These are phyloP conservation scores for Bovichtus variegatus DNA, from an alignment of 2,797 vertebrate genomes.

Conservation along the genomic window DNA sequence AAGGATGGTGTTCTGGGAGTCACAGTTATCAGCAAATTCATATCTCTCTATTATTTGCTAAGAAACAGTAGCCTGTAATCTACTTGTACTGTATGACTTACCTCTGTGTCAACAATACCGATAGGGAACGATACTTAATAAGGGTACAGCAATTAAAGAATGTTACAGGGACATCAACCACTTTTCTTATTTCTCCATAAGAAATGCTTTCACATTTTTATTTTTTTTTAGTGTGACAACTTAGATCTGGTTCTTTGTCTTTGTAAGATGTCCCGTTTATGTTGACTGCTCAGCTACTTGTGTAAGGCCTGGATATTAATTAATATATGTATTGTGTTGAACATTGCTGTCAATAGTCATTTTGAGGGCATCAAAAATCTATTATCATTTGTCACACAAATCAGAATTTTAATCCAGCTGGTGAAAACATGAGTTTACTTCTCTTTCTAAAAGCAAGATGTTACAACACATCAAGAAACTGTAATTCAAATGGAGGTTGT, in stretches of 20 bases:
- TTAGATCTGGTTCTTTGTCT: not conserved
- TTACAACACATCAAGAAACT: not conserved
- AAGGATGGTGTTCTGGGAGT: not conserved
- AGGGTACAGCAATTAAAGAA: not conserved
- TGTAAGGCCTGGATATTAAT: not conserved
- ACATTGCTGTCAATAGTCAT: not conserved
- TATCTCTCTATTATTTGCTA: slow-evolving; percentile 22
- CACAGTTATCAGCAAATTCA: slow-evolving; percentile 4
- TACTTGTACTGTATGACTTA: slow-evolving; percentile 13
- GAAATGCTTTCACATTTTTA: not conserved
- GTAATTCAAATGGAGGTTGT: not conserved
- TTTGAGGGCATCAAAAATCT: not conserved
- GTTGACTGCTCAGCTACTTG: not conserved
- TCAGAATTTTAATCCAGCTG: not conserved
- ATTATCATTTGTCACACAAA: too few species aligned
- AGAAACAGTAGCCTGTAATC: slow-evolving; percentile 6
- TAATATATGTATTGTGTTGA: not conserved
- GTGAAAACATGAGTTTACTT: not conserved
- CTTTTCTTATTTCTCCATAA: not conserved
- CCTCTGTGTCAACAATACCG: slow-evolving; percentile 19
- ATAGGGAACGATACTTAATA: not conserved
- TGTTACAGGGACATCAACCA: not conserved
- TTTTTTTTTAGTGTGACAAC: too few species aligned
- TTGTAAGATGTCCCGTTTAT: not conserved
- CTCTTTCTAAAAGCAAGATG: not conserved